These are phyloP conservation scores for Drosophila kanapiae DNA, from an alignment of 1,140 invertebrate genomes.

Conservation along the genomic window DNA sequence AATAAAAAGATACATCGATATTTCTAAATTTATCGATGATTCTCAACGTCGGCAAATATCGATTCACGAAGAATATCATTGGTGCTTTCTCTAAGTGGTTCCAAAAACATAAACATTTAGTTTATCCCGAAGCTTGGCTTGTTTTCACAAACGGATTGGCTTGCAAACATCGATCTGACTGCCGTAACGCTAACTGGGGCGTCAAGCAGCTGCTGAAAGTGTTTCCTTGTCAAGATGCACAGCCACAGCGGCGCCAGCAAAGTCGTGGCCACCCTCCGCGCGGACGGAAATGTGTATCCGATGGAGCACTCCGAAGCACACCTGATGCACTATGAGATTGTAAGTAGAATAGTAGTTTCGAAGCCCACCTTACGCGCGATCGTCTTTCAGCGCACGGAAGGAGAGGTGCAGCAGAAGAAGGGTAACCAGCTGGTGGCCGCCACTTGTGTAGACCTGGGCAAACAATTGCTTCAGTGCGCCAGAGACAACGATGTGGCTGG, in stretches of 20 bases:
- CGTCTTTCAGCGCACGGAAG: constrained; percentile 68
- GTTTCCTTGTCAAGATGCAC: constrained; percentile 63
- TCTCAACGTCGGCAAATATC: not conserved
- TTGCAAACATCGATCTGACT: constrained; percentile 8
- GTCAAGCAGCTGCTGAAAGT: constrained; percentile 39
- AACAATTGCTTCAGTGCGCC: constrained; percentile 92
- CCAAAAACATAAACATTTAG: constrained; percentile 50
- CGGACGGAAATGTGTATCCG: constrained; percentile 79
- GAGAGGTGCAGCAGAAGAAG: constrained; percentile 61
- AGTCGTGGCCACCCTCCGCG: constrained; percentile 78
- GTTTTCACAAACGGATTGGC: constrained; percentile 13
- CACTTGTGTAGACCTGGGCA: constrained; percentile 87
- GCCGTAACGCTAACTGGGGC: constrained; percentile 50
- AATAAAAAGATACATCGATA: not conserved
- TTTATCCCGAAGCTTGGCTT: constrained; percentile 27
- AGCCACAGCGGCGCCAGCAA: constrained; percentile 59
- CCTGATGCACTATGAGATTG: constrained; percentile 78
- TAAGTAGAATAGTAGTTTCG: constrained; percentile 38
- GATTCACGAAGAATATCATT: not conserved
- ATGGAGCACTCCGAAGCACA: constrained; percentile 61
- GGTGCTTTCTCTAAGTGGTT: constrained; percentile 13
- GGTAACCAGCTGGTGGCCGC: constrained; percentile 48
- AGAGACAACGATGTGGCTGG: constrained; percentile 91
- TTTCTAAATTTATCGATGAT: not conserved
- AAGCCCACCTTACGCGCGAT: not conserved